Base-by-base conservation (phyloP, 2,888 invertebrate genomes). In the Parasteatoda lunata region DNA sequence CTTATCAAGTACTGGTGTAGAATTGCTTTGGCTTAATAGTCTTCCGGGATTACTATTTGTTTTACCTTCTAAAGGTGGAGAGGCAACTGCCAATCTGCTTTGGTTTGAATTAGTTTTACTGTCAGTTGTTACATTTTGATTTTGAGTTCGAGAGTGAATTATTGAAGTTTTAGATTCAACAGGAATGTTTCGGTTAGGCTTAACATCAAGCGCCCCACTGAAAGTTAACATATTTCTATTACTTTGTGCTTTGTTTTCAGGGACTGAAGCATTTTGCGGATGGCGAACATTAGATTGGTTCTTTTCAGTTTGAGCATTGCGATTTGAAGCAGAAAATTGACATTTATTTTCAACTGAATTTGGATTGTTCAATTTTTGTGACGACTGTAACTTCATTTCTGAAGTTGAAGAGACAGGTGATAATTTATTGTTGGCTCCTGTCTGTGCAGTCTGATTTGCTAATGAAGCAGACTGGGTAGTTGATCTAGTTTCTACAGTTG, bases 61-160 rank as follows among this genome's bases (percentile, higher is more conserved):
- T 71, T 85, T 85, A 47, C 13, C 15, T 64, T 79, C 84, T 64
- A 69, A 66, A 11, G 79, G 75, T 15, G 84, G 84, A 48, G 79
- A 79, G 13, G 13, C 47, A 11, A 73, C 13, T 52, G 69, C n/a
- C 4, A 52, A 8, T 48, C 76, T 69, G 45, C 30, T 54, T 54
- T 84, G 84, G 59, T 47, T 72, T 13, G 54, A 48, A 49, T 68
- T 73, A 7, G 52, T 8, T 70, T 82, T 82, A 30, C 70, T 64
- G 48, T 83, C 83, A 71, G 64, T 70, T 15, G 65, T 47, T 45
- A 77, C 51, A 9, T 47, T 45, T 15, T 83, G 83, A 48, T 72
- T 77, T 30, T 59, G 77, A 48, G 52, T 47, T 51, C 48, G 52
- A 6, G 45, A 5, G n/a, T n/a, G 15, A 64, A 30, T 54, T 15